Evolutionary conservation across 1,140 invertebrate genomes (phyloP), one percentile per base, ranked within the genome.

Genomic region (Pseudachorutes palmiensis): DNA sequence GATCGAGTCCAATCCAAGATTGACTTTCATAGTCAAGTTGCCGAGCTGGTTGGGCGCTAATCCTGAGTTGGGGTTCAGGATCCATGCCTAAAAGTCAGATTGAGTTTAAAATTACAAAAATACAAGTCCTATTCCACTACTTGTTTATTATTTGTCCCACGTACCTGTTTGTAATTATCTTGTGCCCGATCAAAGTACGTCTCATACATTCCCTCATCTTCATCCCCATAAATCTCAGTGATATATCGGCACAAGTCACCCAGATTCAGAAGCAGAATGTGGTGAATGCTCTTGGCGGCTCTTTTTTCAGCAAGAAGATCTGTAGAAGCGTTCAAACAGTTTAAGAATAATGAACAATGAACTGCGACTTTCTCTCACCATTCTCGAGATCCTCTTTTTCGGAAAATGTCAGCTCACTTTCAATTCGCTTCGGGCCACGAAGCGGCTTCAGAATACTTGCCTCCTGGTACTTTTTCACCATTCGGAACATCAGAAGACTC

Each of bases 41-140:
- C 69, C 72, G 32, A 73, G 65, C 32, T 73, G 72, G 66, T 73
- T 73, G 19, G 51, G 59, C 31, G 72, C 67, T 14, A 73, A 30
- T 14, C 72, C 72, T 58, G 65, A 60, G 12, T 65, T 60, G 0
- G 69, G 72, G 55, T 63, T 45, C 9, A 73, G 22, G 12, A 71
- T 31, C 62, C 64, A 73, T 9, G 72, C 72, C 67, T 73, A 32
- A 51, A 29, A 67, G 32, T 28, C 61, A 63, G 9, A 32, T 22
- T n/a, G n/a, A n/a, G n/a, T n/a, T n/a, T n/a, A n/a, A n/a, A n/a
- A n/a, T n/a, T n/a, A n/a, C n/a, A n/a, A n/a, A n/a, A n/a, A n/a
- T n/a, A n/a, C n/a, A n/a, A n/a, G n/a, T n/a, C n/a, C n/a, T n/a
- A n/a, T n/a, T n/a, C n/a, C n/a, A n/a, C n/a, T n/a, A n/a, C n/a